phyloP scores from a whole-genome alignment of 2,113 vertebrate genomes.

The Tauraco erythrolophus region DNA sequence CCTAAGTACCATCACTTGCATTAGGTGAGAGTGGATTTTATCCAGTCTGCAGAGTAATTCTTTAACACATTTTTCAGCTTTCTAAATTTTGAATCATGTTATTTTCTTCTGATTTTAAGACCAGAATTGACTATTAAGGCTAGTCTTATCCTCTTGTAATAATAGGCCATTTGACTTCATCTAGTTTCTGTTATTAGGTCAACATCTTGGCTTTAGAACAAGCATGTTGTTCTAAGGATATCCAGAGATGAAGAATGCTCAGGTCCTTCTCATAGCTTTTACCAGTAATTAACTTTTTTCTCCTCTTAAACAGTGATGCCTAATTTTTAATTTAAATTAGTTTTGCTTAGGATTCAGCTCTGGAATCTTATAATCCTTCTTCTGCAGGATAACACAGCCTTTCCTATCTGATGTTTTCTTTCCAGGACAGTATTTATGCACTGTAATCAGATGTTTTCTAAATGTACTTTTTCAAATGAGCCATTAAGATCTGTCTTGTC shows the following conservation, averaged over 20 bases:
- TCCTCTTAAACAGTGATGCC: background rate
- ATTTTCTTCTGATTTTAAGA: background rate
- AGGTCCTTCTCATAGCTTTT: background rate
- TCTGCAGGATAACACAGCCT: background rate
- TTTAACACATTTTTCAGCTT: background rate
- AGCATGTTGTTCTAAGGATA: background rate
- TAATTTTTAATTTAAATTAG: background rate
- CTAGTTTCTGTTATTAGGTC: background rate
- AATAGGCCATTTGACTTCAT: background rate
- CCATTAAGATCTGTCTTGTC: background rate
- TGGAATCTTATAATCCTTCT: background rate
- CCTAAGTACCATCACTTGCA: background rate
- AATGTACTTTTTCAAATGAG: constrained; percentile 16
- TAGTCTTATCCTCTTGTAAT: background rate
- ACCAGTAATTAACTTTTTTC: background rate
- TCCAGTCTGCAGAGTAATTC: background rate
- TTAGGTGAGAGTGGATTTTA: background rate
- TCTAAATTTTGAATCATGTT: background rate
- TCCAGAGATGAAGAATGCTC: background rate
- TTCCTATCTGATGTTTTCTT: background rate
- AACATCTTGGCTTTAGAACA: background rate
- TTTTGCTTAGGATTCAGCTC: background rate
- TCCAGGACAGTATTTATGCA: background rate
- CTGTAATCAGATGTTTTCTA: background rate
- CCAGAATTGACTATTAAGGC: background rate